phyloP scores from a whole-genome alignment of 2,113 vertebrate genomes.

The Muscicapa adusta region DNA sequence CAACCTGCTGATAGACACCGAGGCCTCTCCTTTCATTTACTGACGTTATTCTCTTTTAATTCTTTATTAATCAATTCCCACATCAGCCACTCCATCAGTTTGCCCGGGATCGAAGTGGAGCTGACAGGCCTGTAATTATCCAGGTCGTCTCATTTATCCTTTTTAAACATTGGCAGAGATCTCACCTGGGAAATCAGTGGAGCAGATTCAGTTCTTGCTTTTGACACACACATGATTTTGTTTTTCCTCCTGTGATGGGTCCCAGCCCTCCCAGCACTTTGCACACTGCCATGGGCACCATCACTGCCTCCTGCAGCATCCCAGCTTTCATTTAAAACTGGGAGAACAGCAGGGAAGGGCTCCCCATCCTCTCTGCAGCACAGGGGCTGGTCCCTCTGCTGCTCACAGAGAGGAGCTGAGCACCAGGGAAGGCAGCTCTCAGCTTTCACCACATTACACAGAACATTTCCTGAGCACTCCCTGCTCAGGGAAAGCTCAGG shows the following conservation, averaged over 20 bases:
- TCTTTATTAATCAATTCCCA: conserved; percentile 33
- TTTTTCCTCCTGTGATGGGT: background rate
- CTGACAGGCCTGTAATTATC: conserved; percentile 50
- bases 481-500: background rate
- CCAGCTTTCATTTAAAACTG: background rate
- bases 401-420: background rate
- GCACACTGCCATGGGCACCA: fast-evolving
- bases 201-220: background rate
- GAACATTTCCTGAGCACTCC: background rate
- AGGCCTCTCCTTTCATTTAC: background rate
- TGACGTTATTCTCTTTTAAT: conserved; percentile 27
- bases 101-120: background rate
- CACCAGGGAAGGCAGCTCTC: background rate
- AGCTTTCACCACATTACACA: fast-evolving
- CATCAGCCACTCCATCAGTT: conserved; percentile 12
- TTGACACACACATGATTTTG: background rate
- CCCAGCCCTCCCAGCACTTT: background rate
- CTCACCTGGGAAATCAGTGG: conserved; percentile 2
- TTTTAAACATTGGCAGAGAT: background rate
- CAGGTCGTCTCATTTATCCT: conserved; percentile 40
- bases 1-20: background rate
- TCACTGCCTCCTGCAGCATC: background rate
- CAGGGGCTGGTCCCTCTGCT: background rate
- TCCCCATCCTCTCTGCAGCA: background rate
- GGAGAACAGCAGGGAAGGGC: background rate